Percentiles rank a stretch among this genome's conserved stretches.
Conservation (phyloP, 1,140 invertebrate species). For the Trinorchestia longiramus region DNA sequence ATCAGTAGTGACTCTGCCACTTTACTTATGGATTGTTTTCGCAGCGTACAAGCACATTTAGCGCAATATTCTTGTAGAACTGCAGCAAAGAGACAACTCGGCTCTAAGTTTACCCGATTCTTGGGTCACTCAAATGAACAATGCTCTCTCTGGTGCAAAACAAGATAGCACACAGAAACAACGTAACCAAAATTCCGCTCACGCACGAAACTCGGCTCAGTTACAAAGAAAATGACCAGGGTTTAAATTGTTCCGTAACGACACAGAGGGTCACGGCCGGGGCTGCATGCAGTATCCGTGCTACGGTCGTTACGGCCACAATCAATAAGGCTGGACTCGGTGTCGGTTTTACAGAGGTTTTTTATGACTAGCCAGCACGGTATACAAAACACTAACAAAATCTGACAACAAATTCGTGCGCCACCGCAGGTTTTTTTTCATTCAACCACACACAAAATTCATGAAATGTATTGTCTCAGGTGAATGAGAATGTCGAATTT, state of each 20-base stretch:
- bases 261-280: not conserved
- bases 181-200: not conserved
- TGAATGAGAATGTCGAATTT: not conserved
- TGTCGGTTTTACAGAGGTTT: not conserved
- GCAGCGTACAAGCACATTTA: too few species aligned
- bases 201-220: not conserved
- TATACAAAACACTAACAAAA: not conserved
- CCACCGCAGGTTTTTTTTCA: not conserved
- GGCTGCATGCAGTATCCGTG: not conserved
- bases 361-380: not conserved
- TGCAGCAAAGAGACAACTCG: not conserved
- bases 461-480: not conserved
- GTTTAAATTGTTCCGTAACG: not conserved
- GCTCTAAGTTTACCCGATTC: not conserved
- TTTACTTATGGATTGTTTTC: too few species aligned
- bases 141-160: not conserved
- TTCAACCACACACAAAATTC: not conserved
- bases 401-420: not conserved
- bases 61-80: too few species aligned
- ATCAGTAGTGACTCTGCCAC: too few species aligned
- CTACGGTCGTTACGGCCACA: conserved; percentile 4
- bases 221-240: not conserved
- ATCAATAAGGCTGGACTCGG: not conserved
- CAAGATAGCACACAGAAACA: not conserved
- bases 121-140: not conserved